Evolutionary conservation across 2,113 vertebrate species (phyloP), one percentile per base, ranked within the genome.

Genomic region (Nerophis lumbriciformis): DNA sequence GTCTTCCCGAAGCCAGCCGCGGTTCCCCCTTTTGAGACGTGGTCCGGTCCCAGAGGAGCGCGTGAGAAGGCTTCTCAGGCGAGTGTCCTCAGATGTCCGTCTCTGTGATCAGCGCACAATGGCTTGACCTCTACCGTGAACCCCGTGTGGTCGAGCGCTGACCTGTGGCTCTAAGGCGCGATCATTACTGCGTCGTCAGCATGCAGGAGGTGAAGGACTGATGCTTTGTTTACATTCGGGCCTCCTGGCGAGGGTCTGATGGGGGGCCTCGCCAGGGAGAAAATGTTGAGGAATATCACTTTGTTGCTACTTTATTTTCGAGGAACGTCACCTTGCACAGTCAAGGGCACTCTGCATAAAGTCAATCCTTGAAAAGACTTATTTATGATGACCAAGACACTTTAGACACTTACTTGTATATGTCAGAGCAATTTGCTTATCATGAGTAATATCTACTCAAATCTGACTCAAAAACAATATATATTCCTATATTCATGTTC

Each of bases 1-100:
- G 92, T 91, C 91, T 94, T 94, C 94, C 92, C 90, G 91, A 1
- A 86, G 92, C 92, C 92, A 91, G 92, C 90, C 93, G 89, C 93
- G 93, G 19, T 19, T 89, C 91, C 90, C 89, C 92, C 93, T 87
- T 89, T 88, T 91, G 85, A 91, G 91, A 86, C 85, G 85, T 84
- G 89, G 92, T 21, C 80, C 90, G 12, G 90, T 90, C 94, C 90
- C 94, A 21, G 75, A 93, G 93, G 95, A 95, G 84, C 84, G 89
- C 3, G 88, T 92, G 93, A 92, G 88, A 85, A 81, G 92, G 93
- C 92, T 94, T 89, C 77, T 89, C 88, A 88, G 91, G 92, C 87
- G 91, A 88, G 92, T 92, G 93, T 94, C 92, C 92, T 95, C 89
- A 95, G 93, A 93, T 92, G 93, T 88, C 83, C 85, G 81, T 82